phyloP scores from a whole-genome alignment of 2,888 invertebrate genomes.

The Campoplex capitator region DNA sequence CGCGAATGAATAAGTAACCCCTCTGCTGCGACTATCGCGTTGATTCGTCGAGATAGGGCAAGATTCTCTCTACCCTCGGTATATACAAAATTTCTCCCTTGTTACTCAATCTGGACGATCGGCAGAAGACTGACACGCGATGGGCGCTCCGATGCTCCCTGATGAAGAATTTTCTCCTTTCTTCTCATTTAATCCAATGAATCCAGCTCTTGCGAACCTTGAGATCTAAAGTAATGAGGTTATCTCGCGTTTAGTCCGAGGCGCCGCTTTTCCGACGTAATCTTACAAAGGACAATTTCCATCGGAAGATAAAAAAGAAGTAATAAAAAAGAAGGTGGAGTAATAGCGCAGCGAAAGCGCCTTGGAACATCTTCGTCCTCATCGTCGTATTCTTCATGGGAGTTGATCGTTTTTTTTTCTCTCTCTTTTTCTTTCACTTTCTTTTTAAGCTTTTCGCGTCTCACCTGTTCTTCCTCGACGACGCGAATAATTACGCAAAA shows the following conservation, averaged over 20 bases:
- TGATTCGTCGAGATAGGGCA: not conserved
- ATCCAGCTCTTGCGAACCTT: conserved; percentile 54
- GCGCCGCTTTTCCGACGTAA: conserved; percentile 53
- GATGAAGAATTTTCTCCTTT: conserved; percentile 55
- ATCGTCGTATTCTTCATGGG: conserved; percentile 33
- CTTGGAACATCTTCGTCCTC: conserved; percentile 26
- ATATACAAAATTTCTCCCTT: conserved; percentile 13
- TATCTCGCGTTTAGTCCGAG: conserved; percentile 63
- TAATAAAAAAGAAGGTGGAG: conserved; percentile 18
- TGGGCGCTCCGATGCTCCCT: conserved; percentile 41
- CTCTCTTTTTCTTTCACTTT: conserved; percentile 16
- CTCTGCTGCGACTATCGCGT: not conserved
- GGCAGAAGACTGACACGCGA: conserved; percentile 3
- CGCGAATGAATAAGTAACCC: conserved; percentile 12
- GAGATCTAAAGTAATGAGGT: conserved; percentile 58
- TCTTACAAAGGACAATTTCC: conserved; percentile 68
- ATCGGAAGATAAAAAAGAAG: conserved; percentile 50
- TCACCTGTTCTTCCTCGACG: conserved; percentile 41
- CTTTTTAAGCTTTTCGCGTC: not conserved
- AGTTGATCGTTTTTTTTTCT: conserved; percentile 31
- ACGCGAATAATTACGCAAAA: conserved; percentile 67
- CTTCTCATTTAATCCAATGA: conserved; percentile 60
- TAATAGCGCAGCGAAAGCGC: conserved; percentile 26
- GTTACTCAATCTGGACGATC: conserved; percentile 12
- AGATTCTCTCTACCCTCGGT: not conserved